Evolutionary conservation across 2,797 vertebrate species (phyloP).

Genomic region (Rousettus madagascariensis): DNA sequence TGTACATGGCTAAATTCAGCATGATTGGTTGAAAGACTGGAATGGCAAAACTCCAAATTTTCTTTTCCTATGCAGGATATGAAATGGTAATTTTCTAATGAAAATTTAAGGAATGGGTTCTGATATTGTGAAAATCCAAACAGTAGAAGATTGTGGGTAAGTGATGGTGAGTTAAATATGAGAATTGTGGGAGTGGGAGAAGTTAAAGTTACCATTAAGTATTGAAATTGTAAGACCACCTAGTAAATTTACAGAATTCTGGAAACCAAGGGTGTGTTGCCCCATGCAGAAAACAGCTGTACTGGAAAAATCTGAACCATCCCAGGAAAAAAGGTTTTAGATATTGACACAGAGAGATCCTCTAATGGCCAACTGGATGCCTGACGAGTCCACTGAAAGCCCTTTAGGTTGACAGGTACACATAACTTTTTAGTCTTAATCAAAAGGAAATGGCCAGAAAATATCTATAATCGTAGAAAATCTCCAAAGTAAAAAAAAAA

Average conservation of each 20-base stretch:
- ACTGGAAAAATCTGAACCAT: not conserved
- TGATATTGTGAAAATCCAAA: not conserved
- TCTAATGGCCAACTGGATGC: not conserved
- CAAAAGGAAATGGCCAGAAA: not conserved
- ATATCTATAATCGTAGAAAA: not conserved
- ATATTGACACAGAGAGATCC: not conserved
- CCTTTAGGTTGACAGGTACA: accelerated
- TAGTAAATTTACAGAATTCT: not conserved
- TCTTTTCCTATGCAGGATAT: not conserved
- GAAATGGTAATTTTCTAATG: not conserved
- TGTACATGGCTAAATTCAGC: not conserved
- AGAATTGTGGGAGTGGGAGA: accelerated
- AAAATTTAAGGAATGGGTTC: not conserved
- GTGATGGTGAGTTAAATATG: not conserved
- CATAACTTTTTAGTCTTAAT: not conserved
- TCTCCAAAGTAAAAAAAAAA: not conserved
- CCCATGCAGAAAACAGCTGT: not conserved
- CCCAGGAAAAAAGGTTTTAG: not conserved
- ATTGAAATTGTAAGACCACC: not conserved
- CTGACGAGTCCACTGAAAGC: accelerated
- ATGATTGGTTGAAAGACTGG: not conserved
- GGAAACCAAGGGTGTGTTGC: not conserved
- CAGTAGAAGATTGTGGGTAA: not conserved
- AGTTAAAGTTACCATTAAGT: not conserved
- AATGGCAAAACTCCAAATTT: not conserved